phyloP scores from a whole-genome alignment of 2,113 vertebrate genomes.

The Axis porcinus region DNA sequence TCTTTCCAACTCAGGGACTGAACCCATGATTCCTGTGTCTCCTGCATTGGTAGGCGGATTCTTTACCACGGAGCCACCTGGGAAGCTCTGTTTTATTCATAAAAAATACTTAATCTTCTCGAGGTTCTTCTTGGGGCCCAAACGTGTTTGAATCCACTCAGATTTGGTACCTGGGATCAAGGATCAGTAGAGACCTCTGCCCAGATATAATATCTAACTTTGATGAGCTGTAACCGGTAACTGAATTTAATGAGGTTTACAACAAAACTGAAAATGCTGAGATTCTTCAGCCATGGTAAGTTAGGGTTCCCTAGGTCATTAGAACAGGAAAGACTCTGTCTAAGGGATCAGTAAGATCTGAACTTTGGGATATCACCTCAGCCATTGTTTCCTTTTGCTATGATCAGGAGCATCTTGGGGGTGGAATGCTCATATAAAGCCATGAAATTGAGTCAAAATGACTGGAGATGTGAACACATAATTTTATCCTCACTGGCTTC shows the following conservation, averaged over 20 bases:
- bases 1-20: background rate
- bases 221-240: background rate
- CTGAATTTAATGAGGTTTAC: background rate
- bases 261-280: background rate
- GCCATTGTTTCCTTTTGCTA: background rate
- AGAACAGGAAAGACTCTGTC: background rate
- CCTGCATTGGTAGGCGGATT: rapidly evolving
- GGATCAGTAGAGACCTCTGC: background rate
- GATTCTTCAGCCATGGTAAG: background rate
- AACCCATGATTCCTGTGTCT: background rate
- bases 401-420: background rate
- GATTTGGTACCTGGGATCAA: background rate
- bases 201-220: background rate
- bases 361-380: background rate
- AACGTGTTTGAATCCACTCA: background rate
- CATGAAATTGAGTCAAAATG: background rate
- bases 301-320: background rate
- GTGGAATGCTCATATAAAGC: background rate
- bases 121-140: background rate
- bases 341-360: background rate
- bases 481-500: background rate
- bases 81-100: background rate
- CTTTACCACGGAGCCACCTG: background rate
- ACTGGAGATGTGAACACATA: background rate
- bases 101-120: background rate